Conservation (phyloP, 2,888 invertebrate species). For the Caenorhabditis macrosperma region DNA sequence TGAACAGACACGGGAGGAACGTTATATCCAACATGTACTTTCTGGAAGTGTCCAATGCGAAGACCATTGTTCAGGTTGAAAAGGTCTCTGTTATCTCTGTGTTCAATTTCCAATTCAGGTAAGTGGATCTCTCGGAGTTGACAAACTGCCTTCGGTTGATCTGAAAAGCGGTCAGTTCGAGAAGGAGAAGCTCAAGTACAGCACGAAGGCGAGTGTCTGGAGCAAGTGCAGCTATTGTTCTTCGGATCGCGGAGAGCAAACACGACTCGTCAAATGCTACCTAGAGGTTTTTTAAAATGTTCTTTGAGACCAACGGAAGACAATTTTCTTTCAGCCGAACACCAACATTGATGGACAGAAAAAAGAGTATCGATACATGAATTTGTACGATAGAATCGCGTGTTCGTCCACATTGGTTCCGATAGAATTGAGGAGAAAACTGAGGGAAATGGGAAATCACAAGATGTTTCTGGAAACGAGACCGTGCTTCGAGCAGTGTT, state of each 20-base stretch:
- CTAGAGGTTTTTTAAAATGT: conserved; percentile 11
- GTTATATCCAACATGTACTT: conserved; percentile 58
- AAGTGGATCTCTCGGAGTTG: conserved; percentile 3
- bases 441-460: conserved; percentile 28
- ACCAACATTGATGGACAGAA: background rate
- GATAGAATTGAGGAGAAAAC: conserved; percentile 40
- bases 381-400: conserved; percentile 36
- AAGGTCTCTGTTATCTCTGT: background rate
- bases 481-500: conserved; percentile 46
- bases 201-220: conserved; percentile 42
- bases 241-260: conserved; percentile 57
- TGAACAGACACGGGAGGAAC: conserved; percentile 48
- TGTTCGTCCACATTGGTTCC: conserved; percentile 61
- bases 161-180: conserved; percentile 26
- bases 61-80: conserved; percentile 8
- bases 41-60: conserved; percentile 49
- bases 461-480: conserved; percentile 29
- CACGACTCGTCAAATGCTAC: conserved; percentile 45
- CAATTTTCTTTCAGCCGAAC: conserved; percentile 40
- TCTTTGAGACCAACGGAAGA: too few species aligned
- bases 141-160: background rate
- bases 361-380: conserved; percentile 10
- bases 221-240: conserved; percentile 61
- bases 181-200: conserved; percentile 9
- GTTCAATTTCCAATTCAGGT: conserved; percentile 4